phyloP scores from a whole-genome alignment of 2,113 vertebrate genomes.

The Panthera tigris region DNA sequence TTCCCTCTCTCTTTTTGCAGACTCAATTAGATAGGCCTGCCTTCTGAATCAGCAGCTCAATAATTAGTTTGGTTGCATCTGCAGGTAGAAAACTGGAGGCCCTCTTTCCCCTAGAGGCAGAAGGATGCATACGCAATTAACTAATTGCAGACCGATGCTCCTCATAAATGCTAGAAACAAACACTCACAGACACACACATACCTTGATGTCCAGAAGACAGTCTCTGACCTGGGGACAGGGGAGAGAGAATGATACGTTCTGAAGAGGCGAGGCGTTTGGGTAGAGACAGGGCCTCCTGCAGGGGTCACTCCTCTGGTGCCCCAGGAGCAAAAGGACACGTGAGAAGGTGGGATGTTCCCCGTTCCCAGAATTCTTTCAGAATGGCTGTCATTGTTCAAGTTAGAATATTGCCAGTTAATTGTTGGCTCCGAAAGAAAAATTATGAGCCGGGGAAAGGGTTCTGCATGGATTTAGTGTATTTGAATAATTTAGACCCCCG shows the following conservation, averaged over 20 bases:
- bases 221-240: neutral
- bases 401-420: constrained; percentile 96
- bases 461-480: constrained; percentile 97
- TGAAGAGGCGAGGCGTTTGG: neutral
- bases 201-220: neutral
- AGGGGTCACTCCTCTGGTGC: neutral
- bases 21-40: constrained; percentile 26
- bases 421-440: constrained; percentile 97
- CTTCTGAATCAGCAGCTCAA: constrained; percentile 61
- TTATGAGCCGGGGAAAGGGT: constrained; percentile 93
- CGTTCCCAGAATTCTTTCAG: constrained; percentile 83
- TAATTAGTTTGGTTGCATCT: constrained; percentile 68
- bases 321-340: neutral
- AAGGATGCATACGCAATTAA: constrained; percentile 58
- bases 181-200: neutral
- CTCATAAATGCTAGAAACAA: neutral
- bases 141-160: constrained; percentile 47
- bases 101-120: constrained; percentile 45
- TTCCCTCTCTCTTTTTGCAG: neutral
- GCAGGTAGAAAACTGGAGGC: constrained; percentile 53
- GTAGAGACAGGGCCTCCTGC: neutral
- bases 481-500: constrained; percentile 99
- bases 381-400: constrained; percentile 95
- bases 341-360: neutral
- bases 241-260: neutral